Evolutionary conservation across 2,797 vertebrate genomes (phyloP).

Genomic region (Alauda arvensis): DNA sequence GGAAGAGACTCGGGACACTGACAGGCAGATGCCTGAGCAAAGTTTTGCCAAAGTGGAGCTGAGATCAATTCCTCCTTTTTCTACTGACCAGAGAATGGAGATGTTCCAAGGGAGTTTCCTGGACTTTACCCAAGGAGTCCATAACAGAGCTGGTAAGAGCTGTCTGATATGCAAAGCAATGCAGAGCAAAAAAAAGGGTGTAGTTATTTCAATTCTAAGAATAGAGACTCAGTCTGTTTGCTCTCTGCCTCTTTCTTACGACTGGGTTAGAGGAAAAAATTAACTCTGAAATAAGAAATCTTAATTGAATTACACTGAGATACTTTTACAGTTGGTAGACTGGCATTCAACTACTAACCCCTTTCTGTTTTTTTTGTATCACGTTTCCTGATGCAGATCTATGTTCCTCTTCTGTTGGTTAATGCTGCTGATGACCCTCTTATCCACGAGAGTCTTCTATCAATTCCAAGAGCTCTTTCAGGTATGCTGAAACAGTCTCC

Average conservation of each 20-base stretch:
- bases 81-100: not conserved
- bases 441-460: slow-evolving; percentile 90
- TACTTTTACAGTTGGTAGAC: not conserved
- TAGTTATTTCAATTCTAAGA: not conserved
- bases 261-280: not conserved
- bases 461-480: slow-evolving; percentile 92
- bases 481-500: slow-evolving; percentile 72
- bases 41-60: not conserved
- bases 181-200: not conserved
- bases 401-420: slow-evolving; percentile 92
- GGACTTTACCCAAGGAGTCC: slow-evolving; percentile 1
- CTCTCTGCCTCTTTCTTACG: not conserved
- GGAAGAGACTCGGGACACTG: not conserved
- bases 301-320: not conserved
- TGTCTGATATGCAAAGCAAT: not conserved
- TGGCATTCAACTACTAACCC: not conserved
- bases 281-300: not conserved
- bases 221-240: not conserved
- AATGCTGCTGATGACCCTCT: slow-evolving; percentile 94
- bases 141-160: not conserved
- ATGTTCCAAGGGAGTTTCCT: slow-evolving; percentile 22
- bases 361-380: not conserved
- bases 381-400: slow-evolving; percentile 76
- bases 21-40: not conserved
- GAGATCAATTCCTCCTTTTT: not conserved